Base-by-base conservation (phyloP, 2,113 vertebrate genomes). In the Alectura lathami region DNA sequence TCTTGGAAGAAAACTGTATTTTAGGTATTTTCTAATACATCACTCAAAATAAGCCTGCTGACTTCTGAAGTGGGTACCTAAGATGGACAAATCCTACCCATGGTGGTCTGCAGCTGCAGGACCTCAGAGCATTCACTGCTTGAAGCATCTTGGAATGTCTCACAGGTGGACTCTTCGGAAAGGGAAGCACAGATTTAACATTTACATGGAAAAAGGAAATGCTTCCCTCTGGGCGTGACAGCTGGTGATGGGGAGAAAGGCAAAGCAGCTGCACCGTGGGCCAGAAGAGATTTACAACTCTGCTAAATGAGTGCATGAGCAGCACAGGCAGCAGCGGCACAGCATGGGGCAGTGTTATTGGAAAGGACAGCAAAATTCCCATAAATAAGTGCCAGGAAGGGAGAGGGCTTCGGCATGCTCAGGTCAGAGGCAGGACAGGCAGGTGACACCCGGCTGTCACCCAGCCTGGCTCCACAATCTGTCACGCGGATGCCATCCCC, bases 211-310 rank as follows among this genome's bases (percentile, higher is more conserved):
- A 80, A 77, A 72, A 54, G 27, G 13, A 85, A 42, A 34, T 23
- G 2, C 48, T 88, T 78, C 47, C 82, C 30, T 68, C 17, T 34
- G n/a, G 53, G 62, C 0, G 0, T 47, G 53, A 82, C 83, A 93
- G 92, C 66, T 88, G 83, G 69, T 56, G 47, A 57, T 22, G n/a
- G 57, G n/a, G n/a, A 89, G 74, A 76, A 87, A 76, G 67, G 96
- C 74, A 76, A 78, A 94, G 30, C 81, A 84, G 82, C 66, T 82
- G 70, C 45, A 76, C 11, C 7, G 17, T 6, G 0, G 57, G 43
- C 24, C 69, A 85, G 56, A 27, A 72, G 30, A 76, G 32, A 27
- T 69, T 87, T 53, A 45, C 1, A 68, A 82, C 27, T 85, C 57
- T 83, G 57, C 30, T 30, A 45, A 38, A 27, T 29, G 47, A 2